These are phyloP conservation scores for Eurytoma adleriae DNA, from an alignment of 2,888 invertebrate species.

Conservation along the genomic window DNA sequence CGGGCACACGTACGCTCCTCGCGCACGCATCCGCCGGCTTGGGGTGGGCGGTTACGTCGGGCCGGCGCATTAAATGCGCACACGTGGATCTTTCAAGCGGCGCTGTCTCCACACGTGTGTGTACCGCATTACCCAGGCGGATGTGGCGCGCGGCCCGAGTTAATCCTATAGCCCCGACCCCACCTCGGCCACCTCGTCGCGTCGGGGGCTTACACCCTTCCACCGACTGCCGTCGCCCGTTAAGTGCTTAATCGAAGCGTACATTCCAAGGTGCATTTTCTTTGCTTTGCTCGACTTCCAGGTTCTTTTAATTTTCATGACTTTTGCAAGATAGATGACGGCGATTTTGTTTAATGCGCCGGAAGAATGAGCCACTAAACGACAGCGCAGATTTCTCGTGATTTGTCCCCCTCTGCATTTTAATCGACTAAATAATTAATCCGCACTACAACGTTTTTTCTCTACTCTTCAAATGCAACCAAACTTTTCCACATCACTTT, in stretches of 20 bases:
- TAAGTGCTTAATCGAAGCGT: conserved; percentile 40
- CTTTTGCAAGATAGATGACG: conserved; percentile 19
- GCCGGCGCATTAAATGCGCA: conserved; percentile 47
- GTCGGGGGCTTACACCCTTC: background rate
- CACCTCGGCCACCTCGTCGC: background rate
- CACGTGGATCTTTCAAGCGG: conserved; percentile 46
- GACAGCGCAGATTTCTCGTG: no score
- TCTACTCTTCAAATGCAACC: no score
- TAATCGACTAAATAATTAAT: no score
- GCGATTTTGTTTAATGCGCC: background rate
- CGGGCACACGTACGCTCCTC: background rate
- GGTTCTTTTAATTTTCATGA: conserved; percentile 1
- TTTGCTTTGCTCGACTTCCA: background rate
- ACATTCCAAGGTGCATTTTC: background rate
- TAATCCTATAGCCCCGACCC: conserved; percentile 29
- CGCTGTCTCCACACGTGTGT: conserved; percentile 1
- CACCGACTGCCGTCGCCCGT: background rate
- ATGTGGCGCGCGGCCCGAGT: conserved; percentile 30
- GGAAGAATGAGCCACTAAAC: no score
- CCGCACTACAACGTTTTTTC: no score
- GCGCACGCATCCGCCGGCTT: no score
- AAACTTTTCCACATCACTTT: no score
- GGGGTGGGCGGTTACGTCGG: conserved; percentile 19
- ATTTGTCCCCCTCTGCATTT: no score
- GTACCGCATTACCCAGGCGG: background rate